Evolutionary conservation across 2,113 vertebrate species (phyloP).

Genomic region (Cepphus grylle): DNA sequence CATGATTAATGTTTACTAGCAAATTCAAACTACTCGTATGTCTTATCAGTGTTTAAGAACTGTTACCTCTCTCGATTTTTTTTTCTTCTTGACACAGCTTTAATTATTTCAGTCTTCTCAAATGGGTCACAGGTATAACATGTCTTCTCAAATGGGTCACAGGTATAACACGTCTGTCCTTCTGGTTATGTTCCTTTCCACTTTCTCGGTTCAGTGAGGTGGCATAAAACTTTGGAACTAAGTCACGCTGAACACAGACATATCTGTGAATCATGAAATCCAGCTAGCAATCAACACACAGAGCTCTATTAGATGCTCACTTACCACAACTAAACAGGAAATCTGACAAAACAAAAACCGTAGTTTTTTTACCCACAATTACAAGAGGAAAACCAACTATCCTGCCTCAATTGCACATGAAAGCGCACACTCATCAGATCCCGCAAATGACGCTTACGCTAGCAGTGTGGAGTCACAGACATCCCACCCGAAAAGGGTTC

Average conservation of each 20-base stretch:
- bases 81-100: neutral
- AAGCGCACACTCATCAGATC: neutral
- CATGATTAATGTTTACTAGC: neutral
- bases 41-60: neutral
- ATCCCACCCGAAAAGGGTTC: neutral
- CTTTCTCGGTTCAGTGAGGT: neutral
- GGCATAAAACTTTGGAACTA: neutral
- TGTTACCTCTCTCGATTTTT: fast-evolving
- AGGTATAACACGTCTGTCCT: neutral
- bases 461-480: neutral
- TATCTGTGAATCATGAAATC: neutral
- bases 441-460: fast-evolving
- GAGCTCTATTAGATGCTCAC: neutral
- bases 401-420: neutral
- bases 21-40: neutral
- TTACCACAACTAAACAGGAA: neutral
- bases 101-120: neutral
- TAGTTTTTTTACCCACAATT: neutral
- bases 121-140: too few relatives aligned
- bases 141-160: neutral
- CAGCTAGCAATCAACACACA: neutral
- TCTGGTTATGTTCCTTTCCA: neutral
- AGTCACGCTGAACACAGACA: neutral
- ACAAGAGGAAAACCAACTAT: neutral
- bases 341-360: neutral